These are phyloP conservation scores for Yponomeuta cagnagella DNA, from an alignment of 2,888 invertebrate genomes.

Conservation along the genomic window DNA sequence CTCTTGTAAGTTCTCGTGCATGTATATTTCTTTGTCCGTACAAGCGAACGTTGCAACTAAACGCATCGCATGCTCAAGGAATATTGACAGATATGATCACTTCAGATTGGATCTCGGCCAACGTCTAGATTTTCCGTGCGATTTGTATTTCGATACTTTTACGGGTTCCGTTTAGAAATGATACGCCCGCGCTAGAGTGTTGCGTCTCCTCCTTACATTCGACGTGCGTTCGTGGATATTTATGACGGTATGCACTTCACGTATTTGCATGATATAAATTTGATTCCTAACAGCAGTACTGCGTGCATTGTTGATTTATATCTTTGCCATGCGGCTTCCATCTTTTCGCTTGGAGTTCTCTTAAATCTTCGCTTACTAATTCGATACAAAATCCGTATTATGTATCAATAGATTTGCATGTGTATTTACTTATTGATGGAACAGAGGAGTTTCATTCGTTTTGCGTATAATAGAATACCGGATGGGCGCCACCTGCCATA, in stretches of 20 bases:
- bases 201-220: conserved; percentile 51
- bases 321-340: not conserved
- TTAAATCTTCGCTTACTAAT: not conserved
- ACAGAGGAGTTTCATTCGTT: conserved; percentile 23
- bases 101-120: conserved; percentile 70
- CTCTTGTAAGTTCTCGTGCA: not conserved
- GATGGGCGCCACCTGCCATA: no score
- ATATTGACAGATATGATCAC: conserved; percentile 76
- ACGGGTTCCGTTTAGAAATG: conserved; percentile 69
- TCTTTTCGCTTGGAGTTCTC: not conserved
- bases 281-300: conserved; percentile 21
- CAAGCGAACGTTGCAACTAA: conserved; percentile 24
- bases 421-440: conserved; percentile 30
- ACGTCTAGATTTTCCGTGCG: conserved; percentile 66
- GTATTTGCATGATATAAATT: conserved; percentile 31
- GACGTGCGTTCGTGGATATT: conserved; percentile 59
- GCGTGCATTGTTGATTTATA: conserved; percentile 14
- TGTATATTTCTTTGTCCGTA: not conserved
- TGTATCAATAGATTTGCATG: not conserved
- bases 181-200: conserved; percentile 61
- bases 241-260: conserved; percentile 54
- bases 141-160: conserved; percentile 67
- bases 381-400: not conserved
- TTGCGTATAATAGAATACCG: not conserved
- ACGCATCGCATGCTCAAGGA: conserved; percentile 62